Conservation (phyloP, 2,888 invertebrate genomes). For the Octonoba sinensis region DNA sequence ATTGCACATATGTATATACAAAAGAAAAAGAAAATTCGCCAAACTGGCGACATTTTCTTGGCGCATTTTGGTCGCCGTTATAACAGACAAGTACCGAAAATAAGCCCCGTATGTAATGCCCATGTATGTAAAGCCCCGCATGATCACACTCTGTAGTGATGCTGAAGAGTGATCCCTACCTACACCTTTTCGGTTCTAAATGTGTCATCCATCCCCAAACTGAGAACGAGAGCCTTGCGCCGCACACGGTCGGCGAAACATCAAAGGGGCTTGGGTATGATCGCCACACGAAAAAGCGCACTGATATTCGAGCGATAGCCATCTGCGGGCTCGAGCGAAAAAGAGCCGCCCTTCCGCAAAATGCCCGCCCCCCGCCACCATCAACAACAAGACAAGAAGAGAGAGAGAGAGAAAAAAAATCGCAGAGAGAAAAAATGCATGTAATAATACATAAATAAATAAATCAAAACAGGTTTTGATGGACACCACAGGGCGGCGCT, state of each 20-base stretch:
- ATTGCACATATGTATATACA: too few relatives aligned
- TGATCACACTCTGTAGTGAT: too few relatives aligned
- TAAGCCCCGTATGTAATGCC: too few relatives aligned
- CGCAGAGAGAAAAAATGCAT: slow-evolving; percentile 11
- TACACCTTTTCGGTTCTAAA: too few relatives aligned
- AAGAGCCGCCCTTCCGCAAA: slow-evolving; percentile 35
- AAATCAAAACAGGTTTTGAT: slow-evolving; percentile 53
- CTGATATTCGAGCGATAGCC: slow-evolving; percentile 30
- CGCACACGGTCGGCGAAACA: slow-evolving; percentile 32
- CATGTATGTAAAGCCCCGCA: too few relatives aligned
- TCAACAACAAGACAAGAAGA: neutral
- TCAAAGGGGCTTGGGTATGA: slow-evolving; percentile 27
- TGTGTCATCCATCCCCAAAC: too few relatives aligned
- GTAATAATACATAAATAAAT: slow-evolving; percentile 30
- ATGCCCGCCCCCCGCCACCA: slow-evolving; percentile 17
- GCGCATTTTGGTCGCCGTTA: too few relatives aligned
- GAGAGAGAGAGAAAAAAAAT: slow-evolving; percentile 6
- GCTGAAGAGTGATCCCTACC: too few relatives aligned
- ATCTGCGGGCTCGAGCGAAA: neutral
- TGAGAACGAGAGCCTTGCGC: neutral
- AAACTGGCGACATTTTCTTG: too few relatives aligned
- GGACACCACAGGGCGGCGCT: slow-evolving; percentile 44
- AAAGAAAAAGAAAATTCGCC: too few relatives aligned
- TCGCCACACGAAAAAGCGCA: slow-evolving; percentile 44
- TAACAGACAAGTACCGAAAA: too few relatives aligned